Evolutionary conservation across 2,113 vertebrate species (phyloP), one percentile per base, ranked within the genome.

Genomic region (Sialia sialis): DNA sequence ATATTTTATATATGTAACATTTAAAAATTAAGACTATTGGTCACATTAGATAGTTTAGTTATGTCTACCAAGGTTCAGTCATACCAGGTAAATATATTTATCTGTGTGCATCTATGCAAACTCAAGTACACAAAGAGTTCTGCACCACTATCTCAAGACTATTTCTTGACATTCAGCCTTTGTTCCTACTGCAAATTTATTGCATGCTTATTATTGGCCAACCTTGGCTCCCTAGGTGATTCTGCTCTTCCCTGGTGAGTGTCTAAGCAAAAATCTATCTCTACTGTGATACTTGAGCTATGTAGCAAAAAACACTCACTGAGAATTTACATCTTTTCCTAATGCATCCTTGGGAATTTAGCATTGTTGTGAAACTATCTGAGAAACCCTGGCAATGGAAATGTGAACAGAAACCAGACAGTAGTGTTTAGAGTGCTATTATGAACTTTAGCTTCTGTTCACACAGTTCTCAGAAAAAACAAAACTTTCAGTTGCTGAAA

Each of bases 371-470:
- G 58, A 90, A 93, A 74, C 44, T 20, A 17, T 82, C 59, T 83
- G 84, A 80, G 67, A 93, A 89, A 58, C 30, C 0, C 2, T 92
- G 49, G 74, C 85, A 92, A 81, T 58, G 56, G 75, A 94, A 96
- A 89, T 43, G 77, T 86, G 95, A 96, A 89, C 75, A 91, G 54
- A 89, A 94, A 74, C 87, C 58, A 95, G 94, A 92, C 81, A 89
- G 73, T n/a, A 60, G 51, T 72, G 66, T 92, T 92, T 72, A 62
- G 60, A 95, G 73, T 77, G 69, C 73, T 91, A 21, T 93, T 88
- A 88, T 41, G 84, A 96, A 94, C 95, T 89, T 74, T 52, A 90
- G 59, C 87, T 96, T 84, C 95, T 96, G 76, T 96, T 96, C 90
- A 89, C 80, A 94, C 63, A 87, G 58, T 94, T 96, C 85, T 89